Evolutionary conservation across 2,888 invertebrate genomes (phyloP).

Genomic region (Melitaea athalia): DNA sequence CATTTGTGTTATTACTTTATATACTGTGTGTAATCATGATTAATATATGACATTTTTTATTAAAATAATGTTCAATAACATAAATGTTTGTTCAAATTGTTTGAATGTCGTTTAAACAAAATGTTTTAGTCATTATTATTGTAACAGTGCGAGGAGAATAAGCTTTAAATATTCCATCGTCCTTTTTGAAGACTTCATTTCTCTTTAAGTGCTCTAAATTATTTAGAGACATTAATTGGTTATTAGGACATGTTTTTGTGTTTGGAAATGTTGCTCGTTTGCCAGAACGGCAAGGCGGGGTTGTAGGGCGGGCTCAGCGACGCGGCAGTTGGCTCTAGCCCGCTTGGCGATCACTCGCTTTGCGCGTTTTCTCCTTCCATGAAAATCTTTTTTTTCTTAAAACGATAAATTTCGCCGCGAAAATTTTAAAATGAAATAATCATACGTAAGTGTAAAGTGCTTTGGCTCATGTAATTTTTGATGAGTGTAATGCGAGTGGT

Average conservation of each 20-base stretch:
- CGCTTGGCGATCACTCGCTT: constrained; percentile 64
- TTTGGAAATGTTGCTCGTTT: constrained; percentile 60
- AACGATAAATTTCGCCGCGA: constrained; percentile 12
- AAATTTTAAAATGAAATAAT: constrained; percentile 27
- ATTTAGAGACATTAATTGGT: constrained; percentile 60
- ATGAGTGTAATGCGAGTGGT: constrained; percentile 40
- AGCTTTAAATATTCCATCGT: not conserved
- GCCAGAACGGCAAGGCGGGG: constrained; percentile 71
- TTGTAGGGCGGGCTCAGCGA: constrained; percentile 61
- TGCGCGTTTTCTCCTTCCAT: constrained; percentile 44
- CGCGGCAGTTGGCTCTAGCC: constrained; percentile 76
- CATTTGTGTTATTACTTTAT: constrained; percentile 7
- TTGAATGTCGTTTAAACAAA: not conserved
- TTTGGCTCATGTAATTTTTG: constrained; percentile 32
- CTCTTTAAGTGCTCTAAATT: constrained; percentile 25
- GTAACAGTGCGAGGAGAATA: not conserved
- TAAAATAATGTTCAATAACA: not conserved
- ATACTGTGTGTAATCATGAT: constrained; percentile 1
- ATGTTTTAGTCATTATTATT: not conserved
- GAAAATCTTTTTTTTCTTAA: constrained; percentile 39
- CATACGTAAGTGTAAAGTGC: constrained; percentile 38
- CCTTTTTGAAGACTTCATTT: constrained; percentile 17
- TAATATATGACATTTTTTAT: not conserved
- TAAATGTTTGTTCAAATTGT: not conserved
- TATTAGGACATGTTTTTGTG: constrained; percentile 52